Base-by-base conservation (phyloP, 2,113 vertebrate genomes). In the Pluvialis apricaria region DNA sequence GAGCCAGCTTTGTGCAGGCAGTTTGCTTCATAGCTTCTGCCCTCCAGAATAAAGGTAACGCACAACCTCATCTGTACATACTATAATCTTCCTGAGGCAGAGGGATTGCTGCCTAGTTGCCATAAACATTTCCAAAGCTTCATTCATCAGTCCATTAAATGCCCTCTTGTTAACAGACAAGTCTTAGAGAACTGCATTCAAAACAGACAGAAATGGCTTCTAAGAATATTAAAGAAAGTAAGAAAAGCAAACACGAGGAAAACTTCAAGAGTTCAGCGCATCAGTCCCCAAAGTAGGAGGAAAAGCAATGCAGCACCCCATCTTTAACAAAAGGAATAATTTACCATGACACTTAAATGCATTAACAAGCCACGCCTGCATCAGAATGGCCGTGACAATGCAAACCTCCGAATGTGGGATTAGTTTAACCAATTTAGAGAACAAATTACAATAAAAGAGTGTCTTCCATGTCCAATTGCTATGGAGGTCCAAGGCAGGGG, bases 391-490 rank as follows among this genome's bases (percentile, higher is more conserved):
- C 51, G 36, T 0, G 3, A 94, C 86, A 96, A 95, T 94, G 84
- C 44, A 90, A 96, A 97, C 60, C 82, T 94, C 64, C 92, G 96
- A 94, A 88, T 92, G 71, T 91, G 71, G 57, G 55, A 81, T 91
- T 96, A 95, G 88, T 95, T 97, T 78, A 79, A 91, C 86, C 88
- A 89, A 94, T 97, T 97, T 95, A 93, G 80, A 95, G 94, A 97
- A 95, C 95, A 97, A 97, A 97, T 96, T 54, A 96, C 90, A 95
- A 94, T 51, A 93, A 82, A 97, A 96, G 28, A 29, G 40, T 93
- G 42, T 58, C 82, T 62, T 80, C 36, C 45, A 83, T 19, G 10
- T 73, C 88, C 91, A 81, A 70, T 89, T 88, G 65, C 61, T 79
- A 49, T 40, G 66, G 55, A 82, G 29, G 51, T 66, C 51, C 62